These are phyloP conservation scores for Molanna angustata DNA, from an alignment of 2,888 invertebrate genomes.

Conservation along the genomic window DNA sequence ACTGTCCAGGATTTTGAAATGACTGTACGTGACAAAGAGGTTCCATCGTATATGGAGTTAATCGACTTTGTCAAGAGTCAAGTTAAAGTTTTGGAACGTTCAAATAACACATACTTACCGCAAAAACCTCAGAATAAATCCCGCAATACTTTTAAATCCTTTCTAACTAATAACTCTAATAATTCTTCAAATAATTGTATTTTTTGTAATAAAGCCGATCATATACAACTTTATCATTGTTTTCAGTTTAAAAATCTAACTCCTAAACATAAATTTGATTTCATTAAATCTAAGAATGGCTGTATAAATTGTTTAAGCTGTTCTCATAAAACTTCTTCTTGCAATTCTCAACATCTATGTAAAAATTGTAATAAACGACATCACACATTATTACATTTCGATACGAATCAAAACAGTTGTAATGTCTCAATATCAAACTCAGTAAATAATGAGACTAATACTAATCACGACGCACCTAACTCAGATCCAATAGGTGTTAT, in stretches of 20 bases:
- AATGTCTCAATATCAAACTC: too few relatives aligned
- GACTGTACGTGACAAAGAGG: background rate
- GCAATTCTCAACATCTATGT: background rate
- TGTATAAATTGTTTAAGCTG: constrained; percentile 2
- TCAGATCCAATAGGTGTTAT: too few relatives aligned
- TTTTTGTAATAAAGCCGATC: background rate
- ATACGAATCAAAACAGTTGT: too few relatives aligned
- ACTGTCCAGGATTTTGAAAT: constrained; percentile 1
- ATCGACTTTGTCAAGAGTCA: background rate
- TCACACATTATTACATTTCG: constrained; percentile 3
- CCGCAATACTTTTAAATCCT: background rate
- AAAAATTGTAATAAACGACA: constrained; percentile 2
- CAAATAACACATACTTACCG: too few relatives aligned
- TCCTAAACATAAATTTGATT: background rate
- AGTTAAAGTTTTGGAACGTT: background rate
- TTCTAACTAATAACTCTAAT: background rate
- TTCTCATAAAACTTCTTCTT: background rate
- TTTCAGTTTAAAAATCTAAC: background rate
- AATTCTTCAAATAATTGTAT: constrained; percentile 1
- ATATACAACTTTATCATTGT: constrained; percentile 1
- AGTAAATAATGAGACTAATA: constrained; percentile 1
- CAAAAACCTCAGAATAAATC: too few relatives aligned
- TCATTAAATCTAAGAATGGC: background rate
- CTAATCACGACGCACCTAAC: background rate
- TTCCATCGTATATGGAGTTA: background rate